Conservation (phyloP, 1,140 invertebrate genomes). For the Wiebesia pumilae region DNA sequence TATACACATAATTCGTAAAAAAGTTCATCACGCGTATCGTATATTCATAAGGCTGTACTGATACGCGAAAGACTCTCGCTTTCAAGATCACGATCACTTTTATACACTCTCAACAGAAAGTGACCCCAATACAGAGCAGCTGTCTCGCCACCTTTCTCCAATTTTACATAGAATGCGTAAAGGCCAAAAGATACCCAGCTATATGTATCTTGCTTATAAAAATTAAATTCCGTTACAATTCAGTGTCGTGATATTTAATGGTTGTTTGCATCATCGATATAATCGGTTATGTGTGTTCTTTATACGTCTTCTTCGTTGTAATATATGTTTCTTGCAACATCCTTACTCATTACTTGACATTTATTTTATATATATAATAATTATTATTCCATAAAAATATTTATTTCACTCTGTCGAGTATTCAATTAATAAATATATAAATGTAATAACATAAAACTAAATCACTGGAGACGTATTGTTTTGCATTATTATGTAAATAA, state of each 20-base stretch:
- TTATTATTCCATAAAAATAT: no score
- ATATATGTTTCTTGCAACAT: no score
- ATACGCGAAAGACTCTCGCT: conserved; percentile 59
- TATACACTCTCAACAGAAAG: conserved; percentile 67
- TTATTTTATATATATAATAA: no score
- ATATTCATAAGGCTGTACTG: neutral
- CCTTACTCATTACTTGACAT: no score
- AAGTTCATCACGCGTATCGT: neutral
- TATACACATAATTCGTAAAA: no score
- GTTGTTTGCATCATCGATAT: conserved; percentile 30
- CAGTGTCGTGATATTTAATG: neutral
- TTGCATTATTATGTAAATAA: no score
- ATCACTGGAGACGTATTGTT: no score
- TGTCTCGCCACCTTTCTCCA: conserved; percentile 68
- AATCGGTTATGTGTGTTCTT: neutral
- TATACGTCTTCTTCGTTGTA: neutral
- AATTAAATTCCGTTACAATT: neutral
- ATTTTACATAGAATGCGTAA: neutral
- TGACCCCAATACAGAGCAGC: conserved; percentile 67
- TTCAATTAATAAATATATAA: no score
- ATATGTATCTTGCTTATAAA: neutral
- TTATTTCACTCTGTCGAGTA: no score
- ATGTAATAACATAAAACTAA: no score
- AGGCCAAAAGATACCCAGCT: conserved; percentile 21
- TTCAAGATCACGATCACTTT: conserved; percentile 74